Evolutionary conservation across 2,888 invertebrate genomes (phyloP).

Genomic region (Mantis religiosa): DNA sequence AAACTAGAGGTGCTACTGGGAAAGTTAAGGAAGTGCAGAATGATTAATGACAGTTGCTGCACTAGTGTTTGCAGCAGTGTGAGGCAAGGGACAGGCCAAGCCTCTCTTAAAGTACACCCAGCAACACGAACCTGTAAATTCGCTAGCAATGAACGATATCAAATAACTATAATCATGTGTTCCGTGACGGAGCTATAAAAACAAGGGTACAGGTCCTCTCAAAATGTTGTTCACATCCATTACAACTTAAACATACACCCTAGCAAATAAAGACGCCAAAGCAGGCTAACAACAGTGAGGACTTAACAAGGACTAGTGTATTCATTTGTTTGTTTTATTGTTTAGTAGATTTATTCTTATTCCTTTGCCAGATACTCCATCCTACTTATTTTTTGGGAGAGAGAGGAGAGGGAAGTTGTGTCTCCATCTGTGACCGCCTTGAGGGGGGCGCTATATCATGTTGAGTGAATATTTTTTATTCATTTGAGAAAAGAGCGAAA

Average conservation of each 20-base stretch:
- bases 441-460: neutral
- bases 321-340: neutral
- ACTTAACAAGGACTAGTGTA: neutral
- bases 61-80: neutral
- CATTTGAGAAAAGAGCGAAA: too few relatives aligned
- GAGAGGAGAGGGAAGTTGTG: neutral
- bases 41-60: neutral
- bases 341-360: neutral
- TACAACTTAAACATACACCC: neutral
- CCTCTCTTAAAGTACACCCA: neutral
- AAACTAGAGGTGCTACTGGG: too few relatives aligned
- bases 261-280: neutral
- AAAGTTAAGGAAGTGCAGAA: too few relatives aligned
- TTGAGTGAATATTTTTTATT: neutral
- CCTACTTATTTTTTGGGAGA: neutral
- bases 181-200: constrained; percentile 6
- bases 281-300: neutral
- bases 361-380: neutral
- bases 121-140: constrained; percentile 4
- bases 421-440: neutral
- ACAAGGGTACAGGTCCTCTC: neutral
- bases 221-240: neutral
- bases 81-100: neutral
- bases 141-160: constrained; percentile 1
- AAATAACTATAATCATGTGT: constrained; percentile 9